These are phyloP conservation scores for Tetanocera ferruginea DNA, from an alignment of 2,888 invertebrate genomes.

Conservation along the genomic window DNA sequence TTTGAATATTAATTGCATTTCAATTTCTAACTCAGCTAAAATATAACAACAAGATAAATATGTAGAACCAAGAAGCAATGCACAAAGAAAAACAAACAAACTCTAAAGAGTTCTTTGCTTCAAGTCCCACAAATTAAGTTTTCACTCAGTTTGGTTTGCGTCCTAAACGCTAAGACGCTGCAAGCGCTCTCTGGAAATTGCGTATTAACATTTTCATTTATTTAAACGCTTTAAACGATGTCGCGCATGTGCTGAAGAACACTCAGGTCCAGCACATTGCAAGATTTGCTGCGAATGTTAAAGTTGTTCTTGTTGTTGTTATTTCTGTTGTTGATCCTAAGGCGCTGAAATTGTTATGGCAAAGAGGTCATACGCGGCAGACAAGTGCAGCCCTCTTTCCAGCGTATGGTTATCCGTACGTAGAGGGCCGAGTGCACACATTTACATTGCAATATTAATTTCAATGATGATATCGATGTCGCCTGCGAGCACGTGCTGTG, in stretches of 20 bases:
- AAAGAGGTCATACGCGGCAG: constrained; percentile 29
- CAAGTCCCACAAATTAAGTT: constrained; percentile 9
- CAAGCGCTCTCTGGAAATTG: constrained; percentile 1
- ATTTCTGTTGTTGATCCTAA: constrained; percentile 19
- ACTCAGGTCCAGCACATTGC: background rate
- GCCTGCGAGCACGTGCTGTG: constrained; percentile 60
- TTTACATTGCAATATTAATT: constrained; percentile 47
- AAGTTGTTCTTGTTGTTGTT: constrained; percentile 4
- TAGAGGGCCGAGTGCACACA: background rate
- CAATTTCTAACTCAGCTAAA: background rate
- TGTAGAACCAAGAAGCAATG: constrained; percentile 10
- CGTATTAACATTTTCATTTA: constrained; percentile 49
- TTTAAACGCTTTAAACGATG: constrained; percentile 37
- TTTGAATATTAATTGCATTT: constrained; percentile 21
- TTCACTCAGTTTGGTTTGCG: background rate
- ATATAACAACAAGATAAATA: background rate
- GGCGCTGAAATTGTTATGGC: constrained; percentile 40
- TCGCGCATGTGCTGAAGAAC: constrained; percentile 5
- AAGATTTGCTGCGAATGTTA: background rate
- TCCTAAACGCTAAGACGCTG: background rate
- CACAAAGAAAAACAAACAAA: background rate
- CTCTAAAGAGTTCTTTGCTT: background rate
- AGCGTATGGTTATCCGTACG: background rate
- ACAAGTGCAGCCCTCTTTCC: constrained; percentile 18
- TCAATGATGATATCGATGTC: constrained; percentile 54